phyloP scores from a whole-genome alignment of 1,140 invertebrate genomes.

The Diprion similis region DNA sequence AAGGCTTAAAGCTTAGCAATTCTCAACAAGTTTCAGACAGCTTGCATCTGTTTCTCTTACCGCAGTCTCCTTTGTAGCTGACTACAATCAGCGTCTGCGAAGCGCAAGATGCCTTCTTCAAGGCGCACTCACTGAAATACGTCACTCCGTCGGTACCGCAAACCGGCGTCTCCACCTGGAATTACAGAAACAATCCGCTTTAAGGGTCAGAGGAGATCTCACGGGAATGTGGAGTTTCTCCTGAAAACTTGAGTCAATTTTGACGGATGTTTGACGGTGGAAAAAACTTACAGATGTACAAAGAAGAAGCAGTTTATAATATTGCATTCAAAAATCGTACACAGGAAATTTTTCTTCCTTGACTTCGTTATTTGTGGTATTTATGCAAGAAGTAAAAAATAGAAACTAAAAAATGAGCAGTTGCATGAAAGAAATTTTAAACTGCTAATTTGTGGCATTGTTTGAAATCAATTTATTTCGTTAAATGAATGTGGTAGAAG shows the following conservation, averaged over 20 bases:
- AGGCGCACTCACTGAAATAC: slow-evolving; percentile 78
- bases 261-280: not conserved
- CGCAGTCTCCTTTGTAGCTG: slow-evolving; percentile 83
- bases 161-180: slow-evolving; percentile 65
- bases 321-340: too few relatives aligned
- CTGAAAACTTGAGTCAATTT: not conserved
- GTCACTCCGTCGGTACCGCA: slow-evolving; percentile 80
- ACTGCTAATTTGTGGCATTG: too few relatives aligned
- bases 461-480: too few relatives aligned
- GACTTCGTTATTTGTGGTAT: too few relatives aligned
- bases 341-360: too few relatives aligned
- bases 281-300: too few relatives aligned
- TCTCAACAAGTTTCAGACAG: not conserved
- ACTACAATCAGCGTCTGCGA: slow-evolving; percentile 70
- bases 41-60: slow-evolving; percentile 66
- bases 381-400: too few relatives aligned
- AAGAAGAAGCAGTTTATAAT: too few relatives aligned
- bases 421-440: too few relatives aligned
- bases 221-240: slow-evolving; percentile 8
- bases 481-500: too few relatives aligned
- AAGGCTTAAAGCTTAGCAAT: not conserved
- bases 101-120: slow-evolving; percentile 70
- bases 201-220: slow-evolving; percentile 1
- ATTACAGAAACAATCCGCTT: slow-evolving; percentile 22
- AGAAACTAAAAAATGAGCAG: too few relatives aligned